Conservation (phyloP, 2,797 vertebrate species). For the Scarus forsteni region DNA sequence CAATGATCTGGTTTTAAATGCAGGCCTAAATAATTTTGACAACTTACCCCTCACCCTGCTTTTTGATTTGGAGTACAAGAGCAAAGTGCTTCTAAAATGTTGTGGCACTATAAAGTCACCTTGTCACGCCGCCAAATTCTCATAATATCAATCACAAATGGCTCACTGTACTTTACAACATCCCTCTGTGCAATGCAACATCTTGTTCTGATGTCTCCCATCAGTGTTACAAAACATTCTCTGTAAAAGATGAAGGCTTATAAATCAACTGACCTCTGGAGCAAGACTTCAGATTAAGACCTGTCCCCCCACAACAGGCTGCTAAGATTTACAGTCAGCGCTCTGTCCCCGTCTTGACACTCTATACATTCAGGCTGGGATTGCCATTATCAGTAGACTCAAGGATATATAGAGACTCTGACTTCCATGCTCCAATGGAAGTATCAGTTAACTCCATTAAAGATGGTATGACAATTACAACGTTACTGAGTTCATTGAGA, state of each 20-base stretch:
- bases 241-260: conserved; percentile 66
- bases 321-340: conserved; percentile 57
- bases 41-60: conserved; percentile 12
- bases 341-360: conserved; percentile 33
- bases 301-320: conserved; percentile 49
- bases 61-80: conserved; percentile 36
- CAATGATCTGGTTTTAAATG: conserved; percentile 30
- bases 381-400: conserved; percentile 48
- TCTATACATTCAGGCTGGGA: conserved; percentile 38
- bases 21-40: conserved; percentile 18
- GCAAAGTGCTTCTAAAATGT: conserved; percentile 44
- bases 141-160: conserved; percentile 63
- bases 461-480: conserved; percentile 8
- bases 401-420: conserved; percentile 5
- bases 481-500: conserved; percentile 17
- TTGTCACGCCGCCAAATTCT: conserved; percentile 55
- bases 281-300: conserved; percentile 70
- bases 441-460: conserved; percentile 32
- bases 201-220: conserved; percentile 60
- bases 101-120: conserved; percentile 53
- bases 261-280: conserved; percentile 74
- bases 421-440: conserved; percentile 25
- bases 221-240: conserved; percentile 62
- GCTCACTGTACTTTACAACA: conserved; percentile 32
- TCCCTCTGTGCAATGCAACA: conserved; percentile 32